Base-by-base conservation (phyloP, 1,140 invertebrate species). In the Odontomachus brunneus region DNA sequence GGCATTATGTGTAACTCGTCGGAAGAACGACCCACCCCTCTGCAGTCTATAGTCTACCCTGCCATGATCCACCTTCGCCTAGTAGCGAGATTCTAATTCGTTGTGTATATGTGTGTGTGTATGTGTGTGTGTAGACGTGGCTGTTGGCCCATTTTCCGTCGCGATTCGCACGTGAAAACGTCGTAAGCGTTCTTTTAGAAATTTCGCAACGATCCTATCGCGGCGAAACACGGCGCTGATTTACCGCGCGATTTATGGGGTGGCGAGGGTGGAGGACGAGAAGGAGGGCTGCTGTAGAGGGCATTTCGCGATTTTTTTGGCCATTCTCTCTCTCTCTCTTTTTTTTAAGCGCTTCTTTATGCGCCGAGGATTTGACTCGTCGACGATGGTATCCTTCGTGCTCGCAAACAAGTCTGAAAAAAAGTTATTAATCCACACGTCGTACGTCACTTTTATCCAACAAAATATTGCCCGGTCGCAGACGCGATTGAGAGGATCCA, bases 1-100 rank as follows among this genome's bases (percentile, higher is more conserved):
- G 93, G 92, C 93, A 94, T 94, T 94, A 94, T 93, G 93, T 94
- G 93, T 93, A 93, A 94, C 93, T 91, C 90, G 89, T 88, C 90
- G 93, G 92, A 94, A 94, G 91, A 94, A 94, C 91, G 91, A 92
- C 92, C 90, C 88, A 89, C 91, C 90, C 89, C 87, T 89, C 84
- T 89, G 89, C 38, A 86, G 85, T 91, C 83, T 91, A 87, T 88
- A 89, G 89, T 89, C 89, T 44, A 49, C 73, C 12, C 11, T 14
- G 17, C 44, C 88, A 87, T 67, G 88, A 89, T 90, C 90, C 88
- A 88, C 82, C 88, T 81, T 88, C 86, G 89, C 84, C 90, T 90
- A 84, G 2, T n/a, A 5, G 86, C 89, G 85, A 92, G 90, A 91
- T 91, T 89, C 87, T 88, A 91, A 91, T 91, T 91, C 90, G 85